Evolutionary conservation across 2,888 invertebrate species (phyloP).

Genomic region (Hydroisotoma schaefferi): DNA sequence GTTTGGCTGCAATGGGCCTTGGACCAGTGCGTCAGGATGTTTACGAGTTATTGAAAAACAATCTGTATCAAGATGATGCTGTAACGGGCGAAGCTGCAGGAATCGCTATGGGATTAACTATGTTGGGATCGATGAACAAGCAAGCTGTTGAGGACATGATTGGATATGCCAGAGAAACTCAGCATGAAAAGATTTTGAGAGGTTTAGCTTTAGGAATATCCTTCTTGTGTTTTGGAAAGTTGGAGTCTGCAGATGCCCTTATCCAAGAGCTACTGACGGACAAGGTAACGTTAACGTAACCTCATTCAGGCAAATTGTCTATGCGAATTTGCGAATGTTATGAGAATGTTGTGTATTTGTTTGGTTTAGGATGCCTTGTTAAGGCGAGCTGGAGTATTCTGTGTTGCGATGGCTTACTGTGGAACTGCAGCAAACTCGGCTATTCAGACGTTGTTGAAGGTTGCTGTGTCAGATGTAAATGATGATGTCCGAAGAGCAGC

Average conservation of each 20-base stretch:
- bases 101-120: slow-evolving; percentile 98
- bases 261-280: slow-evolving; percentile 85
- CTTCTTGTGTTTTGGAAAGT: slow-evolving; percentile 91
- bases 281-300: slow-evolving; percentile 56
- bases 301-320: background rate
- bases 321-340: background rate
- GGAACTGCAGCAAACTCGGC: slow-evolving; percentile 97
- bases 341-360: background rate
- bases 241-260: slow-evolving; percentile 93
- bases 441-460: slow-evolving; percentile 87
- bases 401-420: slow-evolving; percentile 96
- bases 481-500: slow-evolving; percentile 98
- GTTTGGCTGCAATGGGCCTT: slow-evolving; percentile 83
- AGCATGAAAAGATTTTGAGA: slow-evolving; percentile 96
- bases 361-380: slow-evolving; percentile 73
- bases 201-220: slow-evolving; percentile 96
- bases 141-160: slow-evolving; percentile 92
- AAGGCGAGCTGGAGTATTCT: slow-evolving; percentile 95
- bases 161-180: slow-evolving; percentile 88
- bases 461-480: slow-evolving; percentile 96
- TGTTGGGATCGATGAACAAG: slow-evolving; percentile 91
- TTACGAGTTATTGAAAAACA: slow-evolving; percentile 94
- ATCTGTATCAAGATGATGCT: slow-evolving; percentile 96
- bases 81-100: slow-evolving; percentile 99
- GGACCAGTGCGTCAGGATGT: slow-evolving; percentile 93